Evolutionary conservation across 2,113 vertebrate genomes (phyloP), one percentile per base, ranked within the genome.

Genomic region (Myiozetetes cayanensis): DNA sequence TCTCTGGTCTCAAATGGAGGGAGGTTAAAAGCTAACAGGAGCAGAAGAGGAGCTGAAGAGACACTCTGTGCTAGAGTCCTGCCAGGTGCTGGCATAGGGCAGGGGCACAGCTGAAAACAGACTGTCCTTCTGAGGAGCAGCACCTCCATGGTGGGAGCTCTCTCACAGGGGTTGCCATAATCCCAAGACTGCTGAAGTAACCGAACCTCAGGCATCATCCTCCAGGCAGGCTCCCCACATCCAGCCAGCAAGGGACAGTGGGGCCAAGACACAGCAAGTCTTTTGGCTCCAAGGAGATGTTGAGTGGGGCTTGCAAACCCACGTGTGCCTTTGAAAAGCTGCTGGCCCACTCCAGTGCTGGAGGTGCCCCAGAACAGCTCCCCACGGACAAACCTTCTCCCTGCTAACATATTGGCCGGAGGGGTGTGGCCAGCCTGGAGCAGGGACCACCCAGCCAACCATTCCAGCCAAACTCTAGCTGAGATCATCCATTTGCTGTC

Each of bases 161-260:
- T 73, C 35, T 37, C 43, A 23, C 0, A 0, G 28, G 8, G 17
- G 9, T 18, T 91, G 43, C 55, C 41, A 47, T 25, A 15, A 73
- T 10, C 9, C 9, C n/a, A 58, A 35, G 35, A 31, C 16, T 55
- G 33, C 30, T 65, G 39, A 87, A 68, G n/a, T 31, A 90, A 72
- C n/a, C 52, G n/a, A 62, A 41, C 7, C 17, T 33, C 14, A 74
- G 41, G 19, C 30, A 49, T 15, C 28, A 61, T 20, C 5, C 17
- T 37, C 28, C 83, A 63, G 21, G 77, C 77, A 77, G 23, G 23
- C 12, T 35, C 35, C 25, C 43, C 72, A 80, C 33, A 83, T 39
- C 53, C 58, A 85, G 65, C 27, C 17, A 30, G 53, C 35, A 56
- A 72, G 33, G 18, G 6, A 43, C 50, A 67, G 43, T 0, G 1